Percentiles rank a stretch among this genome's conserved stretches.
Conservation (phyloP, 2,113 vertebrate species). For the Aramus guarauna region DNA sequence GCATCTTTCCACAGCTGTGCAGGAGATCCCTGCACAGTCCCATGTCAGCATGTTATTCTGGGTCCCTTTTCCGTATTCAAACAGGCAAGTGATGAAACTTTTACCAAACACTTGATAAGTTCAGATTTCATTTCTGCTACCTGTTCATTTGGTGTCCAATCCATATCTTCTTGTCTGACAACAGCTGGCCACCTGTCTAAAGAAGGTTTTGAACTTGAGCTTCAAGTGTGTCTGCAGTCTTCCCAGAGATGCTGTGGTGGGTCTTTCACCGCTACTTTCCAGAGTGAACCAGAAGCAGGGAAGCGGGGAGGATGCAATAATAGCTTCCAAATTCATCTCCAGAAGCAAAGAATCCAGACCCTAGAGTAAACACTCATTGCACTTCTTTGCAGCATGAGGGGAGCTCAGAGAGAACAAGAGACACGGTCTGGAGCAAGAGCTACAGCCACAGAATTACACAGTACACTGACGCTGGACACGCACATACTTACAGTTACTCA, state of each 20-base stretch:
- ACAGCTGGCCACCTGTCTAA: background rate
- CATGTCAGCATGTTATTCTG: fast-evolving
- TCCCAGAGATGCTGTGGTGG: background rate
- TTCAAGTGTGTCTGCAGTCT: background rate
- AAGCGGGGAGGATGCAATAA: background rate
- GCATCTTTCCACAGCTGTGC: background rate
- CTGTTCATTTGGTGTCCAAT: background rate
- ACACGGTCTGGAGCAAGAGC: background rate
- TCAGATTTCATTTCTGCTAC: background rate
- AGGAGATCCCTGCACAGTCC: background rate
- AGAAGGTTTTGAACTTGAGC: background rate
- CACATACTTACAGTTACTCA: too few species aligned
- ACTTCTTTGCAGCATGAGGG: background rate
- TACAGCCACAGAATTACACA: background rate
- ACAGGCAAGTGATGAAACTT: background rate
- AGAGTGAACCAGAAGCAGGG: background rate
- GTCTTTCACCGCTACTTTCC: background rate
- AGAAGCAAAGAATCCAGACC: background rate
- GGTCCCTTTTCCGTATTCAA: background rate
- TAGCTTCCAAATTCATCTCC: background rate
- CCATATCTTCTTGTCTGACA: background rate
- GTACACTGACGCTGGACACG: background rate
- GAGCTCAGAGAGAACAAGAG: background rate
- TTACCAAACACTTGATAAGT: background rate
- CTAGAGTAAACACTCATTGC: background rate